Conservation (phyloP, 2,888 invertebrate species). For the Drosophila histrio region DNA sequence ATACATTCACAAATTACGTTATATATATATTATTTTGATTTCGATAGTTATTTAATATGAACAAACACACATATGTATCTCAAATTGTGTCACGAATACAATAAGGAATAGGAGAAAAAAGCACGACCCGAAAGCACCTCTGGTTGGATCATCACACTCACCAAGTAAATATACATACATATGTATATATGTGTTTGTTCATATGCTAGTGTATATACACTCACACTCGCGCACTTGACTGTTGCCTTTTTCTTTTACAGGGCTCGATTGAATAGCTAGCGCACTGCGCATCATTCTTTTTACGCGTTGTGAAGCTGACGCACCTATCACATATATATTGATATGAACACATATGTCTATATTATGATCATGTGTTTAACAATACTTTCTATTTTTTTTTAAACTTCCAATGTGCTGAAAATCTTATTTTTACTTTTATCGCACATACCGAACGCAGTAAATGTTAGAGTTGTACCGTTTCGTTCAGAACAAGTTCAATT, state of each 20-base stretch:
- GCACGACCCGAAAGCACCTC: slow-evolving; percentile 58
- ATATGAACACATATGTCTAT: slow-evolving; percentile 9
- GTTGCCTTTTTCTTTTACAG: slow-evolving; percentile 51
- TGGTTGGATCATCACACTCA: slow-evolving; percentile 60
- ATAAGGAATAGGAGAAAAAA: slow-evolving; percentile 27
- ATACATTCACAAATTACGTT: not conserved
- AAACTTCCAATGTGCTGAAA: slow-evolving; percentile 7
- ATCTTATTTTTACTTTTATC: slow-evolving; percentile 32
- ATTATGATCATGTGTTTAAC: slow-evolving; percentile 3
- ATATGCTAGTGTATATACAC: slow-evolving; percentile 46
- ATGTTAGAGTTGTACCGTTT: slow-evolving; percentile 41
- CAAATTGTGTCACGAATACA: slow-evolving; percentile 46
- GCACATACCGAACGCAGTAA: slow-evolving; percentile 40
- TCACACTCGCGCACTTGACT: slow-evolving; percentile 51
- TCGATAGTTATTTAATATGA: slow-evolving; percentile 8
- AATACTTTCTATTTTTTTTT: slow-evolving; percentile 18
- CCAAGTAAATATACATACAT: slow-evolving; percentile 50
- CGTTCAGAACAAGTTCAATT: slow-evolving; percentile 27
- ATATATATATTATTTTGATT: slow-evolving; percentile 2
- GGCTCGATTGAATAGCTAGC: slow-evolving; percentile 42
- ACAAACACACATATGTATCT: slow-evolving; percentile 17
- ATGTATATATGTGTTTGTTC: slow-evolving; percentile 37
- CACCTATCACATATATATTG: slow-evolving; percentile 5
- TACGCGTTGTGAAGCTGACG: not conserved
- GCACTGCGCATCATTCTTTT: slow-evolving; percentile 48